Conservation (phyloP, 2,113 vertebrate genomes). For the Corythornis vintsioides region DNA sequence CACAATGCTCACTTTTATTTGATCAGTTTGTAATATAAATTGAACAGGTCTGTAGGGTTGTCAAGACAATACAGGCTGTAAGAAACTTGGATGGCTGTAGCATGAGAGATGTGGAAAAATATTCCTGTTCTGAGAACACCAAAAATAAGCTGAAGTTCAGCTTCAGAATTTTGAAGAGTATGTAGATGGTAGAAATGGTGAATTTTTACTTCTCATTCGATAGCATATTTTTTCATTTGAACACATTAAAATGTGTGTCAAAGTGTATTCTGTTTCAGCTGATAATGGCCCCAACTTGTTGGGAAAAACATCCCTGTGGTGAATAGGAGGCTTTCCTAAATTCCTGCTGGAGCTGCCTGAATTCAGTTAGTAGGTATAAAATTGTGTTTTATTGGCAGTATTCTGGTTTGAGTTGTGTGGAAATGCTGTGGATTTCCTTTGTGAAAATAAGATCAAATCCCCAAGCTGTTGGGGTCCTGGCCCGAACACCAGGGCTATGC, state of each 20-base stretch:
- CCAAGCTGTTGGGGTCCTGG: not conserved
- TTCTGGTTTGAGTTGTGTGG: not conserved
- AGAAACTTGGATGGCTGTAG: not conserved
- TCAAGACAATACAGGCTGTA: not conserved
- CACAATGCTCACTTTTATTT: not conserved
- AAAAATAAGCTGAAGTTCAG: not conserved
- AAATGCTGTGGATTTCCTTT: accelerated
- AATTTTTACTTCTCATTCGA: not conserved
- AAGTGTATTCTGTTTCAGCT: not conserved
- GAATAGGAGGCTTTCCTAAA: not conserved
- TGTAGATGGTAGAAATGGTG: not conserved
- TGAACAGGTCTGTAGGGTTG: not conserved
- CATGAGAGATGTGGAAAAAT: not conserved
- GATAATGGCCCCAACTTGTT: not conserved
- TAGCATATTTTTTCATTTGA: not conserved
- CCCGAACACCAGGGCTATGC: accelerated
- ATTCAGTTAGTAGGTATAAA: not conserved
- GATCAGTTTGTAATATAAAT: not conserved
- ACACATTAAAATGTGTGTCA: not conserved
- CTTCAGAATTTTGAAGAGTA: not conserved
- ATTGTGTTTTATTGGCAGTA: not conserved
- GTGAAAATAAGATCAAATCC: not conserved
- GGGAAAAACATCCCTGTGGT: not conserved
- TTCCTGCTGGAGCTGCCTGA: not conserved
- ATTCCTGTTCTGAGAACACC: not conserved